A percentile compares a stretch with the other conserved stretches of the same genome.
phyloP scores from a whole-genome alignment of 2,888 invertebrate species.

The Phengaris alcon region DNA sequence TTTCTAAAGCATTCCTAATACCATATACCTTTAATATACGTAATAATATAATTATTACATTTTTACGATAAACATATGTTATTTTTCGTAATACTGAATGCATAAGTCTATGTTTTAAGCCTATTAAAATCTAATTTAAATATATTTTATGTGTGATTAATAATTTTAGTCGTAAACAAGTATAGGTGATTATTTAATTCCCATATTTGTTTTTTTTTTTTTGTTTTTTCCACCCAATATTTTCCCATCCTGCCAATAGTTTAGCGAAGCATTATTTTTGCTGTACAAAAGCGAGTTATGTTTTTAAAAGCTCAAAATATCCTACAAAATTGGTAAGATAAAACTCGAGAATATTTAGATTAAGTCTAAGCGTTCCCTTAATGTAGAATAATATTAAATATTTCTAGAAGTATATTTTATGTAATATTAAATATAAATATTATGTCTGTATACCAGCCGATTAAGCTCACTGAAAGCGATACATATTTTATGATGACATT shows the following conservation, averaged over 20 bases:
- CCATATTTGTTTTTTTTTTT: not conserved
- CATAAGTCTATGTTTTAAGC: too few species aligned
- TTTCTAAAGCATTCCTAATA: slow-evolving; percentile 7
- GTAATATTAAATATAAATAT: not conserved
- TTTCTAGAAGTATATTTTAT: not conserved
- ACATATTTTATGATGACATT: not conserved
- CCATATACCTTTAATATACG: not conserved
- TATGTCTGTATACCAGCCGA: not conserved
- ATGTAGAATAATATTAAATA: not conserved
- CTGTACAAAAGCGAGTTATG: not conserved
- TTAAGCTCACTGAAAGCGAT: not conserved
- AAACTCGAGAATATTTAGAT: too few species aligned
- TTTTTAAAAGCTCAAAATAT: not conserved
- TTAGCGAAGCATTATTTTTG: slow-evolving; percentile 19
- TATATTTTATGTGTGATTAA: too few species aligned
- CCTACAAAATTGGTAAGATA: not conserved
- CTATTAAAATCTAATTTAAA: too few species aligned
- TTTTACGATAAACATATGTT: too few species aligned
- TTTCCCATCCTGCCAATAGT: not conserved
- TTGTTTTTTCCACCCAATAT: not conserved
- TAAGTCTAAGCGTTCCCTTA: not conserved
- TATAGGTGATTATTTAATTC: too few species aligned
- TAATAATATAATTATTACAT: not conserved
- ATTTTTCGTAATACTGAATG: too few species aligned
- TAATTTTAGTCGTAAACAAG: too few species aligned